Percentiles rank a stretch among this genome's conserved stretches.
phyloP scores from a whole-genome alignment of 2,113 vertebrate genomes.

The Mastomys natalensis region DNA sequence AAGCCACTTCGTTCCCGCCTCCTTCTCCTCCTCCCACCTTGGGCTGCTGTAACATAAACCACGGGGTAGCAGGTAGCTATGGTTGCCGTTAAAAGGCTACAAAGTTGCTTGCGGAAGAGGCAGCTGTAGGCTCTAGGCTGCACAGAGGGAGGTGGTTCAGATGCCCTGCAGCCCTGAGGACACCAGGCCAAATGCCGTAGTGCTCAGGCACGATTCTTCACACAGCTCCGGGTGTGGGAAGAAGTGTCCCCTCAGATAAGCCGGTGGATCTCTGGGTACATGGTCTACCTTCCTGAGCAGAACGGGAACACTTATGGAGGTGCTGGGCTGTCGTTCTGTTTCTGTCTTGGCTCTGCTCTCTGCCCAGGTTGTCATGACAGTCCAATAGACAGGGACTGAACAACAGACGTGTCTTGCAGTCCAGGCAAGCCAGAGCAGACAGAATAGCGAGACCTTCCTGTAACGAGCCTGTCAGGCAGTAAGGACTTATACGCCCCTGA shows the following conservation, averaged over 20 bases:
- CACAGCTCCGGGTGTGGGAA: not conserved
- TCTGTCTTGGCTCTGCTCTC: not conserved
- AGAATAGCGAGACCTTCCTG: too few species aligned
- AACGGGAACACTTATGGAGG: too few species aligned
- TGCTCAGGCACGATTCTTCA: rapidly evolving
- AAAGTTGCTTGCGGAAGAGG: not conserved
- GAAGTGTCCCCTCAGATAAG: rapidly evolving
- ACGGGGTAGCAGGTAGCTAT: too few species aligned
- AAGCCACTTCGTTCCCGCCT: not conserved
- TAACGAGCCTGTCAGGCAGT: too few species aligned
- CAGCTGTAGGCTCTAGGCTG: not conserved
- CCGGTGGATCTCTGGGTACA: rapidly evolving
- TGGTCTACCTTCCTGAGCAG: not conserved
- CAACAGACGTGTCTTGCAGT: not conserved
- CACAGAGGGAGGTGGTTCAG: not conserved
- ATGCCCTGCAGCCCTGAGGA: not conserved
- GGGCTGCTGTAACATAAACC: not conserved
- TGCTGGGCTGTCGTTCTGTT: not conserved
- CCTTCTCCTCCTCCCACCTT: rapidly evolving
- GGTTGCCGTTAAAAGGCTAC: not conserved
- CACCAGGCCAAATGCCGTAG: not conserved
- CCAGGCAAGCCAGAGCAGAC: not conserved
- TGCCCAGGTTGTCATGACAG: not conserved
- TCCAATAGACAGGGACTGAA: not conserved
- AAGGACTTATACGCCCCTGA: too few species aligned